Evolutionary conservation across 2,888 invertebrate genomes (phyloP), one percentile per base, ranked within the genome.

Genomic region (Hypselothyrea guttata): DNA sequence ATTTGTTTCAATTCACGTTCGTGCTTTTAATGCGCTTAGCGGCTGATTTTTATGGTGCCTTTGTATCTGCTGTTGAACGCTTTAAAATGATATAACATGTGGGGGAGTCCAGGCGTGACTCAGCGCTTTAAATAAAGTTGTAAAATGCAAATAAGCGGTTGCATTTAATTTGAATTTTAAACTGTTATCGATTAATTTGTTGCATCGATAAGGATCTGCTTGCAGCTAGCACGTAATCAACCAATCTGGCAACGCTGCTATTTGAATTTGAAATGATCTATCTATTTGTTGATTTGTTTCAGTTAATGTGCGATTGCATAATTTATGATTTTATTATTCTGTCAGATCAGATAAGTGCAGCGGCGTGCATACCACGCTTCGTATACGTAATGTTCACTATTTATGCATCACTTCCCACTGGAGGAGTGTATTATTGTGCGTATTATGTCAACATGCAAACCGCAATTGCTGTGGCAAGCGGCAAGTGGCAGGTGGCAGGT

Each of bases 381-480:
- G 61, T 48, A 72, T 72, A 72, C 62, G 62, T 73, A 72, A 72
- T 48, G 9, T 66, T 13, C 28, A 12, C 41, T 38, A 44, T 35
- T n/a, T 30, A 16, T 31, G 13, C 33, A 18, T 46, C 9, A 38
- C 47, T 46, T 58, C 49, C 67, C 54, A 47, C 40, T 49, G 33
- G 42, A 40, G 33, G 42, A 40, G 38, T 13, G 18, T 18, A 22
- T 12, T 49, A 38, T 12, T 49, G 44, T 69, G 78, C 57, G 40
- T 55, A 81, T 76, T 81, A 77, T 82, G 76, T 82, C 78, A 84
- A 53, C 57, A 66, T 31, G 34, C 37, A 27, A 22, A 22, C 22
- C 22, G 5, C 22, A 22, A 22, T 22, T 22, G 22, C 22, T 22
- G 22, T n/a, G n/a, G n/a, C n/a, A n/a, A n/a, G n/a, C n/a, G n/a